Base-by-base conservation (phyloP, 1,140 invertebrate species). In the Drosophila seguyi region DNA sequence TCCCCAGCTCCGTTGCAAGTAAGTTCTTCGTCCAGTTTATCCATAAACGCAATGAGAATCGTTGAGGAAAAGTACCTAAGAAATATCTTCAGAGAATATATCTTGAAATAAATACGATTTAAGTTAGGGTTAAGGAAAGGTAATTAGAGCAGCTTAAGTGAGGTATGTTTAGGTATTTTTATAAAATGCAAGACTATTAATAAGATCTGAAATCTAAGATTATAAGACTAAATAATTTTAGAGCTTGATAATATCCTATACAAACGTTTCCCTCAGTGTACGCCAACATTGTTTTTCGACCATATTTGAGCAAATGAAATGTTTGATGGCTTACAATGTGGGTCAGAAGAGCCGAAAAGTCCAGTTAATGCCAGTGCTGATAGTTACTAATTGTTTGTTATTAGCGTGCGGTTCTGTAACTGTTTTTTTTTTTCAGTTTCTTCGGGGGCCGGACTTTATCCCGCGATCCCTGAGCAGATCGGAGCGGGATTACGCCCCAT, bases 371-470 rank as follows among this genome's bases (percentile, higher is more conserved):
- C 75, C 82, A 81, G 77, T 62, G 62, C 75, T 62, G 63, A 90
- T 88, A 84, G 80, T 84, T 81, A 81, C 85, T 90, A 88, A 88
- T 88, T 88, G 85, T 81, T 90, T 84, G 74, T 90, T 88, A 88
- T 88, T 90, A 88, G 68, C 65, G 48, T 56, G 36, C 57, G 72
- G 73, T 67, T 81, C 78, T 74, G 66, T 90, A 85, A 90, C 81
- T 85, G 81, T 90, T 81, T 53, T 31, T 47, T 90, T 81, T 53
- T 31, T 47, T 34, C 25, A 11, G 5, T 10, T 10, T 57, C 42
- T 59, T 53, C 7, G 7, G 29, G 38, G 22, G 13, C 25, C 27
- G 16, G 18, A 10, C 13, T 36, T 53, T 36, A 18, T 34, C 34
- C 16, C 27, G 25, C 50, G 18, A 53, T 22, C 31, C 50, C 18